These are phyloP conservation scores for Apogon hyalosoma DNA, from an alignment of 2,797 vertebrate genomes.

Conservation along the genomic window DNA sequence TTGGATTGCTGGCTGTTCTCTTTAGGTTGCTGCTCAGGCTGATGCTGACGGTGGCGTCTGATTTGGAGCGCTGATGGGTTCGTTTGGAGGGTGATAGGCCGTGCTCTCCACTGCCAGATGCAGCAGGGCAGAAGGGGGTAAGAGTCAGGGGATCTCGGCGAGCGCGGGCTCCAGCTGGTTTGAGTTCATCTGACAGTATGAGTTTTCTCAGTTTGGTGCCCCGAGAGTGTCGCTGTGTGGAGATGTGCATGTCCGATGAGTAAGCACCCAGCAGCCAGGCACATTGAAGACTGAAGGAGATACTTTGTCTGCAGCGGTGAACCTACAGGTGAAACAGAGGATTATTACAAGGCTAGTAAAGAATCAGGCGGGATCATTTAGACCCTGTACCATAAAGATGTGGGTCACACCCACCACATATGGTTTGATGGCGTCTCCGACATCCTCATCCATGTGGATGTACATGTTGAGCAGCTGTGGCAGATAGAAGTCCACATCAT, in stretches of 20 bases:
- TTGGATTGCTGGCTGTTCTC: conserved; percentile 95
- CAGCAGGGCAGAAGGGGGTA: conserved; percentile 80
- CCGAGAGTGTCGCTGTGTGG: conserved; percentile 93
- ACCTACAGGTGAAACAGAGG: conserved; percentile 68
- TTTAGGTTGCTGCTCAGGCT: conserved; percentile 96
- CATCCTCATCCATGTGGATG: conserved; percentile 98
- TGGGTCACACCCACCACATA: conserved; percentile 86
- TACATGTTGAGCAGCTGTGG: conserved; percentile 99
- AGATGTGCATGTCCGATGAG: conserved; percentile 99
- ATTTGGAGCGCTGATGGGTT: conserved; percentile 98
- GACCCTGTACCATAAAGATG: no score
- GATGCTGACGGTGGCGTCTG: conserved; percentile 92
- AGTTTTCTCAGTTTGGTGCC: conserved; percentile 94
- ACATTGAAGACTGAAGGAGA: conserved; percentile 93
- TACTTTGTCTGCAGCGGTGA: conserved; percentile 94
- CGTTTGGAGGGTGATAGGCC: conserved; percentile 92
- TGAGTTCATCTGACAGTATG: conserved; percentile 96
- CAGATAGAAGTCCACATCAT: conserved; percentile 95
- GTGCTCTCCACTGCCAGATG: conserved; percentile 69
- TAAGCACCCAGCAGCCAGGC: conserved; percentile 95
- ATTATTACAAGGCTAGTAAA: no score
- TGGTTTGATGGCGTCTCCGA: conserved; percentile 96
- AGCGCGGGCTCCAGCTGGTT: conserved; percentile 86
- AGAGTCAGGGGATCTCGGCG: conserved; percentile 82
- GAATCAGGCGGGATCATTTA: no score